phyloP scores from a whole-genome alignment of 2,113 vertebrate genomes.

The Mixornis gularis region DNA sequence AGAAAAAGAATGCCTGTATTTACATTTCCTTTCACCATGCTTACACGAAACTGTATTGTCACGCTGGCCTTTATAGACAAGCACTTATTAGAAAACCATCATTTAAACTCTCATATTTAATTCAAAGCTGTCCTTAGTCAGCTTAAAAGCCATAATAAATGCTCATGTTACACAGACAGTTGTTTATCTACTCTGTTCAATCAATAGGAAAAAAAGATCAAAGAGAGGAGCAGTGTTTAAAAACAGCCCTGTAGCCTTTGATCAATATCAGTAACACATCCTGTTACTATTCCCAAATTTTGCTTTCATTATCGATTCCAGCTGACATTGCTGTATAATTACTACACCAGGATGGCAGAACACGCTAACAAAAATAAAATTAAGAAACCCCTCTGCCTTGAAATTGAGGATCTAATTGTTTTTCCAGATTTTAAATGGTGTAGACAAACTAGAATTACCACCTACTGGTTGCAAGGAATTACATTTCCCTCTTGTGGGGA shows the following conservation, averaged over 20 bases:
- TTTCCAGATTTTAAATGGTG: background rate
- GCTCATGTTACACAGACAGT: background rate
- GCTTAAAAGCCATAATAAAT: constrained; percentile 6
- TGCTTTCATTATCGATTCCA: background rate
- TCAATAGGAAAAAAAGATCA: constrained; percentile 2
- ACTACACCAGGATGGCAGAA: background rate
- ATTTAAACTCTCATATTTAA: background rate
- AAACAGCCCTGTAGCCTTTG: background rate
- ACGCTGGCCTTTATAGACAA: background rate
- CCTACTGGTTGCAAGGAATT: background rate
- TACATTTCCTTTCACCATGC: background rate
- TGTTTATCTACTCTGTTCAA: background rate
- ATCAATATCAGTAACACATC: constrained; percentile 17
- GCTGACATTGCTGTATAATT: background rate
- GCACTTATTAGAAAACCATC: background rate
- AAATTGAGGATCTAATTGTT: background rate
- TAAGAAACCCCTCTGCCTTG: background rate
- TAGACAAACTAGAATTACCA: background rate
- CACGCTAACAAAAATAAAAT: background rate
- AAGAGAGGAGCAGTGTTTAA: constrained; percentile 1
- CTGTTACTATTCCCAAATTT: background rate
- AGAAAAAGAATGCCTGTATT: background rate
- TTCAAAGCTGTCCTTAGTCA: background rate
- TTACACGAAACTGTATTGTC: background rate
- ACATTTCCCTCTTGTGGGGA: background rate